Percentiles rank a stretch among this genome's conserved stretches.
phyloP scores from a whole-genome alignment of 2,888 invertebrate genomes.

The Drosophila ezoana region DNA sequence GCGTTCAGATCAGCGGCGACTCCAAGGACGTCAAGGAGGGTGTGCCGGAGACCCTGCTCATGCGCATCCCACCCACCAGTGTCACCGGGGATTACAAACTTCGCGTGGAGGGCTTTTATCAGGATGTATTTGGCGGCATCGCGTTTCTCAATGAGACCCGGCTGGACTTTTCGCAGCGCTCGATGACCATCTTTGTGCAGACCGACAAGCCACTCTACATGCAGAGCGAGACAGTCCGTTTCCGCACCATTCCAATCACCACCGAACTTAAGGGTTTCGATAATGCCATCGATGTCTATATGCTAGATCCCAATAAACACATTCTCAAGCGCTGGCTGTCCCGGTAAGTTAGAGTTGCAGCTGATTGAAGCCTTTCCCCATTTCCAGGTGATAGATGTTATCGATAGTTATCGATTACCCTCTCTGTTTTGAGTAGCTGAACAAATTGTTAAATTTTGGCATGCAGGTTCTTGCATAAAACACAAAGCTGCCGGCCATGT shows the following conservation, averaged over 20 bases:
- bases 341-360: conserved; percentile 82
- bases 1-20: conserved; percentile 94
- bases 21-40: conserved; percentile 93
- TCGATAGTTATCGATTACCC: too few species aligned
- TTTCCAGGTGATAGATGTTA: too few species aligned
- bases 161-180: conserved; percentile 93
- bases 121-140: conserved; percentile 90
- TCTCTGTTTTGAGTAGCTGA: too few species aligned
- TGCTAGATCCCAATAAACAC: conserved; percentile 94
- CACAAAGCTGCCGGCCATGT: too few species aligned
- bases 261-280: conserved; percentile 96
- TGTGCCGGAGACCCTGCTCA: conserved; percentile 94
- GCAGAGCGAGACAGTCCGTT: conserved; percentile 95
- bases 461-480: too few species aligned
- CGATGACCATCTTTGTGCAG: conserved; percentile 98
- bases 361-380: too few species aligned
- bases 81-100: conserved; percentile 93
- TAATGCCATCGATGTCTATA: conserved; percentile 95
- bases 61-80: conserved; percentile 94
- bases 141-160: conserved; percentile 95
- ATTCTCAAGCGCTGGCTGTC: conserved; percentile 97
- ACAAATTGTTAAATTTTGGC: too few species aligned
- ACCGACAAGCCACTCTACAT: conserved; percentile 97
- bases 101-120: conserved; percentile 91
- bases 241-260: conserved; percentile 96